A percentile compares a stretch with the other conserved stretches of the same genome.
These are phyloP conservation scores for Poeciliopsis turneri DNA, from an alignment of 2,797 vertebrate genomes.

Conservation along the genomic window DNA sequence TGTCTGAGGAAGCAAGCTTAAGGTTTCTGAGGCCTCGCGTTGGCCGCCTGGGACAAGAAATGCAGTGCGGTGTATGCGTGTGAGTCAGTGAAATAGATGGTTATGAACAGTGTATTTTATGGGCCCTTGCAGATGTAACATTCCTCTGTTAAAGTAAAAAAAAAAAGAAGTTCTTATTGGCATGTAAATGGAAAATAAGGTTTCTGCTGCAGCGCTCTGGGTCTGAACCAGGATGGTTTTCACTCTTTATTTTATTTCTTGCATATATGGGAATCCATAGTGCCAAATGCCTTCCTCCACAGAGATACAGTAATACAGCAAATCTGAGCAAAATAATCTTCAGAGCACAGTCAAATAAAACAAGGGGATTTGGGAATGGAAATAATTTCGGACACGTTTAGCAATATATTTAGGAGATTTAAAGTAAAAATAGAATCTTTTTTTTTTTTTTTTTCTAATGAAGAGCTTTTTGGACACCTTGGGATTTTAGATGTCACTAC, in stretches of 20 bases:
- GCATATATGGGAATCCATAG: neutral
- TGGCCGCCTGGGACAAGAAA: constrained; percentile 16
- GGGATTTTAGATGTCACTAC: neutral
- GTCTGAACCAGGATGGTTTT: neutral
- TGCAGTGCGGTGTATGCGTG: constrained; percentile 40
- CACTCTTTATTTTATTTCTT: neutral
- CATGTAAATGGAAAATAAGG: neutral
- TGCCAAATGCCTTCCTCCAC: neutral
- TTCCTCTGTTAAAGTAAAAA: constrained; percentile 40
- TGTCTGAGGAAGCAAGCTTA: constrained; percentile 23
- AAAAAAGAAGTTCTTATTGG: neutral
- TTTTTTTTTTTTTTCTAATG: no score
- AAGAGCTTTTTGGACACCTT: neutral
- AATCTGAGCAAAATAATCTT: neutral
- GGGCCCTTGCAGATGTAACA: constrained; percentile 33
- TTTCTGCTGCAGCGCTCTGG: neutral
- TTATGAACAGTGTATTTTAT: neutral
- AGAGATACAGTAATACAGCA: neutral
- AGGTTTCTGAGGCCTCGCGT: neutral
- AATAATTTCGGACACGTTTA: neutral
- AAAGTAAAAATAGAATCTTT: neutral
- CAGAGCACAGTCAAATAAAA: neutral
- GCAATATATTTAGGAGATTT: neutral
- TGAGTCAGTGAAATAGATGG: constrained; percentile 53
- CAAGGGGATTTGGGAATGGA: neutral